phyloP scores from a whole-genome alignment of 2,797 vertebrate species.

The Natrix natrix region DNA sequence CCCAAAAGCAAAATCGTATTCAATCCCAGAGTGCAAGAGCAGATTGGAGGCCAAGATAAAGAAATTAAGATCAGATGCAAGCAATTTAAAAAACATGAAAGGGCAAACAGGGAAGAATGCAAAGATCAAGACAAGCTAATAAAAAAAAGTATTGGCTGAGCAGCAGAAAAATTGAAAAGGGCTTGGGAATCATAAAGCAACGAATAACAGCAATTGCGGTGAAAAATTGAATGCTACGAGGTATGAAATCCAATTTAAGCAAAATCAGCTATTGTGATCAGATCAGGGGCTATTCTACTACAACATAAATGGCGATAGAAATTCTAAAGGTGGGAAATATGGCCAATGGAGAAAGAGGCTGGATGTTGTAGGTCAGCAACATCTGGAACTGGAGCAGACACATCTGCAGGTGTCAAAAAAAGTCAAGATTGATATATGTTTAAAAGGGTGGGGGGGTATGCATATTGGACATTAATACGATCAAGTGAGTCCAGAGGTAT shows the following conservation, averaged over 20 bases:
- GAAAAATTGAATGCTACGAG: background rate
- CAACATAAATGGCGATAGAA: background rate
- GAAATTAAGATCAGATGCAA: background rate
- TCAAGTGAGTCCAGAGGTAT: too few species aligned
- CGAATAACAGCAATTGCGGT: background rate
- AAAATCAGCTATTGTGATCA: background rate
- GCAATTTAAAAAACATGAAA: background rate
- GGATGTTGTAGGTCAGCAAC: background rate
- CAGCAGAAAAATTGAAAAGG: background rate
- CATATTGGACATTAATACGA: too few species aligned
- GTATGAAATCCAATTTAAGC: background rate
- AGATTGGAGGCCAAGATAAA: background rate
- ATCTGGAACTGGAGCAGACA: background rate
- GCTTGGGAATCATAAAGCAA: background rate
- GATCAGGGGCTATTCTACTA: background rate
- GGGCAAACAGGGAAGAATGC: background rate
- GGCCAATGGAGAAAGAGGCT: background rate
- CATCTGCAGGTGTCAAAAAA: background rate
- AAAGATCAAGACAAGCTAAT: background rate
- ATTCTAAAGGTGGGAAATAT: background rate
- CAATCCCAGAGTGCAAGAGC: background rate
- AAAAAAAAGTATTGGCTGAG: background rate
- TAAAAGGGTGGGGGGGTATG: background rate
- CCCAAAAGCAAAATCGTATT: background rate
- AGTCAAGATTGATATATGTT: background rate